Evolutionary conservation across 2,113 vertebrate species (phyloP), one percentile per base, ranked within the genome.

Genomic region (Caracal caracal): DNA sequence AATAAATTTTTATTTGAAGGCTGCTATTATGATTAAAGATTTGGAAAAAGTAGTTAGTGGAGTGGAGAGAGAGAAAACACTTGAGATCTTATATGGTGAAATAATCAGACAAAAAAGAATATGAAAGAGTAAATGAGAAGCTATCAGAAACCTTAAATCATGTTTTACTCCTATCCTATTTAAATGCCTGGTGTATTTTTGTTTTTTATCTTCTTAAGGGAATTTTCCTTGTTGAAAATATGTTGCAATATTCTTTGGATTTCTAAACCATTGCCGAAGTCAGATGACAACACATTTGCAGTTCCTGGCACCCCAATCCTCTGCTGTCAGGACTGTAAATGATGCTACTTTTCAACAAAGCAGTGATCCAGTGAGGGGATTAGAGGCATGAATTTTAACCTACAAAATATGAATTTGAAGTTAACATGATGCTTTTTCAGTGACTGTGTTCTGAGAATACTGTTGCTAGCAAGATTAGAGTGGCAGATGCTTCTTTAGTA

Each of bases 291-390:
- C 84, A 76, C 71, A 82, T 93, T 92, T 96, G 17, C 66, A 30
- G 33, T 43, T 87, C 47, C 35, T 97, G 94, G 95, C 76, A 96
- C 71, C 61, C 43, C 33, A 63, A 70, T 84, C n/a, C 66, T 76
- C 24, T 73, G 75, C 94, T 95, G 96, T 97, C 95, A 96, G 93
- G 78, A 71, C 75, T 78, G 93, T 90, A 97, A 97, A 95, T 28
- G 80, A 96, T 94, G 47, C 78, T 49, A 95, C 95, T 96, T 96
- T 91, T 93, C 97, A 97, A 79, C 88, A 97, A 96, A 96, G n/a
- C 82, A 93, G 65, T 9, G 37, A 94, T 91, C 81, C 97, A 96
- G 35, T 53, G 35, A 93, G 10, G 20, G 73, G 40, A 93, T 96
- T 94, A 98, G 73, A 96, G 43, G 75, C n/a, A 83, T 95, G 82